Evolutionary conservation across 2,113 vertebrate genomes (phyloP).

Genomic region (Poicephalus gulielmi): DNA sequence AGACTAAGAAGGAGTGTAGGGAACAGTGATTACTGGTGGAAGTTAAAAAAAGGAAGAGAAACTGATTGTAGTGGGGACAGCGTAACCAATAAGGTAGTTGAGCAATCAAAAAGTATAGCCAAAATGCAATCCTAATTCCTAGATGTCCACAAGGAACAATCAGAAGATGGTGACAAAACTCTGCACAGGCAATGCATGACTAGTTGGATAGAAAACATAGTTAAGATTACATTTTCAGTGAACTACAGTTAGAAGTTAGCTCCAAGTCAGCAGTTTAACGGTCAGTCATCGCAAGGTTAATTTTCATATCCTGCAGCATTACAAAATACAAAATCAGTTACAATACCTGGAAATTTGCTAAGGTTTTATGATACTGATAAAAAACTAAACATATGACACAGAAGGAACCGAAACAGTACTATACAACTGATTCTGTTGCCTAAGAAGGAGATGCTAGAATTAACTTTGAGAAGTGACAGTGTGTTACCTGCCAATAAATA

Average conservation of each 20-base stretch:
- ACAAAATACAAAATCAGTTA: background rate
- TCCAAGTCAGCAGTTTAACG: background rate
- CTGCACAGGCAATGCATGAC: background rate
- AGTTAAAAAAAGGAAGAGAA: background rate
- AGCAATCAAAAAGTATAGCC: background rate
- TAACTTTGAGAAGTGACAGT: background rate
- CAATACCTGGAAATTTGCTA: rapidly evolving
- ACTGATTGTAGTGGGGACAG: rapidly evolving
- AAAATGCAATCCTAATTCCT: background rate
- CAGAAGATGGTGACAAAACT: background rate
- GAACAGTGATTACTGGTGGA: background rate
- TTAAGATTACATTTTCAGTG: background rate
- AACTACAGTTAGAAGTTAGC: background rate
- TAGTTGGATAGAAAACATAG: background rate
- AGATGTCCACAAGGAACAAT: background rate
- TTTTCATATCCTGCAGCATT: background rate
- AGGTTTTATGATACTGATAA: background rate
- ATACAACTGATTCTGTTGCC: background rate
- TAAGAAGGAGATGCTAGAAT: background rate
- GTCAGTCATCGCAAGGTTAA: background rate
- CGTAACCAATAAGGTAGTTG: background rate
- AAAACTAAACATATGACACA: background rate
- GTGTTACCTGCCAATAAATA: background rate
- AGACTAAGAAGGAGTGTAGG: background rate
- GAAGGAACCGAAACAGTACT: background rate